Base-by-base conservation (phyloP, 2,113 vertebrate species). In the Heterotilapia buettikoferi region DNA sequence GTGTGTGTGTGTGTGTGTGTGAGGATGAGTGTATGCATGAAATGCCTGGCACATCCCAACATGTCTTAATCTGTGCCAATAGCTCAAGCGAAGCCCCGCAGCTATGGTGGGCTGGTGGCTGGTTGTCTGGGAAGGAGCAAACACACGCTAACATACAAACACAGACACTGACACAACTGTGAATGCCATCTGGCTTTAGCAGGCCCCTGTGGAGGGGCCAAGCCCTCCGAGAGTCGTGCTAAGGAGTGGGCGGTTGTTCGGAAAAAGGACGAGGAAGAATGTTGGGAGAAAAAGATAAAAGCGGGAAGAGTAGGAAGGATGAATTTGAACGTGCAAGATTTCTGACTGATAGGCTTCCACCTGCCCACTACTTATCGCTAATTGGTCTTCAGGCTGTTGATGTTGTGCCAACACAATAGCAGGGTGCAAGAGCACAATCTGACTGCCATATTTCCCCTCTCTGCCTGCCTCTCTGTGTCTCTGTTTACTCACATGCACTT, bases 181-280 rank as follows among this genome's bases (percentile, higher is more conserved):
- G 84, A 91, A 84, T 14, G 84, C 95, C 92, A 94, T 92, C 91
- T 95, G 94, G 89, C 94, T 84, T 82, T 47, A 12, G 7, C 31
- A 66, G 88, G 79, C 66, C 80, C 87, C 85, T 2, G 47, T 11
- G 33, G 91, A 89, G 80, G 56, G 59, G 33, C 56, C 1, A 13
- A 47, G 50, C 54, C 84, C 85, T 84, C 9, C 2, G 68, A 87
- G 73, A 78, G 45, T 80, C 31, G 3, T 13, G 40, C 73, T 21
- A 38, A 66, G 45, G 61, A 83, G 66, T 56, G 50, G 66, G 45
- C 19, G 40, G 78, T 6, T 52, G 11, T n/a, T 53, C 13, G 11
- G n/a, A 57, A 31, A 43, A 57, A 36, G 52, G 47, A 68, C n/a
- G 33, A 14, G 6, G 31, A 40, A 40, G 14, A 29, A 47, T 3